phyloP scores from a whole-genome alignment of 1,140 invertebrate genomes.

The Lithobius niger region DNA sequence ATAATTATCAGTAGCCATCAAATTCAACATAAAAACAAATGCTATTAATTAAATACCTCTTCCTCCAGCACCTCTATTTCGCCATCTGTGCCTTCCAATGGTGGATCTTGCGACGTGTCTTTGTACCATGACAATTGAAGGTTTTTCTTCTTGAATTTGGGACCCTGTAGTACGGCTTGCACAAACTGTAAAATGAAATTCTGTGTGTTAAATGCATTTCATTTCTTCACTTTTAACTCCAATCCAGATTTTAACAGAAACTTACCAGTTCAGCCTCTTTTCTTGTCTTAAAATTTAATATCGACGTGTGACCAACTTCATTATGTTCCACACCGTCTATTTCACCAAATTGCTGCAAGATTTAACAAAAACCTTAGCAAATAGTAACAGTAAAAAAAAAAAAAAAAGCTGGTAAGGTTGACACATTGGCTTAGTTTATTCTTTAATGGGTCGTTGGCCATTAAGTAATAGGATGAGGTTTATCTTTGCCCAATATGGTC shows the following conservation, averaged over 20 bases:
- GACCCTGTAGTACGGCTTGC: conserved; percentile 30
- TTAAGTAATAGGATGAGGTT: too few relatives aligned
- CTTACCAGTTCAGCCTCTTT: conserved; percentile 57
- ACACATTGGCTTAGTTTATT: neutral
- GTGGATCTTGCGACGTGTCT: conserved; percentile 23
- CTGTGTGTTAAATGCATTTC: neutral
- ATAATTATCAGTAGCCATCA: neutral
- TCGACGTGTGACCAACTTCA: conserved; percentile 47
- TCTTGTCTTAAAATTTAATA: conserved; percentile 53
- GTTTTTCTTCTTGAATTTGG: conserved; percentile 32
- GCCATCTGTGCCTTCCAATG: conserved; percentile 12
- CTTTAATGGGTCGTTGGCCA: too few relatives aligned
- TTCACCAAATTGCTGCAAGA: conserved; percentile 50
- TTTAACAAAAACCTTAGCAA: conserved; percentile 13
- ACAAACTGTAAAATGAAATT: conserved; percentile 8
- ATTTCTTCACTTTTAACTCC: neutral
- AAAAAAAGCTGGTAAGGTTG: neutral
- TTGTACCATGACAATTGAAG: conserved; percentile 33
- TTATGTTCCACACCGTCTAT: conserved; percentile 52
- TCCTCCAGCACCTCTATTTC: conserved; percentile 15
- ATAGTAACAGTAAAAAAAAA: neutral
- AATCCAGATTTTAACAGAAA: conserved; percentile 5
- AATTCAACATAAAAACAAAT: neutral
- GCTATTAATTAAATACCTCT: neutral
- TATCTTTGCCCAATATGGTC: too few relatives aligned